A percentile compares a stretch with the other conserved stretches of the same genome.
phyloP scores from a whole-genome alignment of 2,113 vertebrate species.

The Lagopus leucura region DNA sequence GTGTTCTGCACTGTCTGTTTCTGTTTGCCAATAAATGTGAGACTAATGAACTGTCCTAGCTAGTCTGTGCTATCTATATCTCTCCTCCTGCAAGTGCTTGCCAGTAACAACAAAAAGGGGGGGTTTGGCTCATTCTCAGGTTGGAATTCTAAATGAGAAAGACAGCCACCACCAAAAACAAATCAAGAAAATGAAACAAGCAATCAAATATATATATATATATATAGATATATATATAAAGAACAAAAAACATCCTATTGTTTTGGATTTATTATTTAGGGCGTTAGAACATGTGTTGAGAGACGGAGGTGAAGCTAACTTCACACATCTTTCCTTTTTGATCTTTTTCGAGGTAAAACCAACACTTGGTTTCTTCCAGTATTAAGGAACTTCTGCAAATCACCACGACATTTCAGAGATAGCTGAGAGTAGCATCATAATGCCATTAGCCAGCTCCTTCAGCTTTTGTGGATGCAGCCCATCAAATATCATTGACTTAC shows the following conservation, averaged over 20 bases:
- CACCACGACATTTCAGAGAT: not conserved
- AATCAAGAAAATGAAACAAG: not conserved
- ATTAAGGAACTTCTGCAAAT: not conserved
- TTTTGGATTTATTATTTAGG: not conserved
- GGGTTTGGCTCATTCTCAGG: not conserved
- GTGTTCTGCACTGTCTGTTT: not conserved
- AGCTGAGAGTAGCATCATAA: not conserved
- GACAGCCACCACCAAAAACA: not conserved
- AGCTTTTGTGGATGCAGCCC: not conserved
- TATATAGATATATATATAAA: too few species aligned
- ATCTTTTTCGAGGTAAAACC: not conserved
- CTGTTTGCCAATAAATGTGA: not conserved
- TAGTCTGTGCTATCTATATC: not conserved
- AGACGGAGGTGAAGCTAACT: not conserved
- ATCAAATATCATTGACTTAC: not conserved
- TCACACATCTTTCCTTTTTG: not conserved
- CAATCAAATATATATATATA: not conserved
- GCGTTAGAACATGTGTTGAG: not conserved
- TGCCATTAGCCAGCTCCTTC: too few species aligned
- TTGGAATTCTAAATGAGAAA: not conserved
- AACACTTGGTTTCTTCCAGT: not conserved
- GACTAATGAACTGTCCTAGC: not conserved
- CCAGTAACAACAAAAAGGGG: not conserved
- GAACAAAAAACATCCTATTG: accelerated
- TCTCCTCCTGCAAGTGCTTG: not conserved